phyloP scores from a whole-genome alignment of 2,797 vertebrate genomes.

The Lepus townsendii region DNA sequence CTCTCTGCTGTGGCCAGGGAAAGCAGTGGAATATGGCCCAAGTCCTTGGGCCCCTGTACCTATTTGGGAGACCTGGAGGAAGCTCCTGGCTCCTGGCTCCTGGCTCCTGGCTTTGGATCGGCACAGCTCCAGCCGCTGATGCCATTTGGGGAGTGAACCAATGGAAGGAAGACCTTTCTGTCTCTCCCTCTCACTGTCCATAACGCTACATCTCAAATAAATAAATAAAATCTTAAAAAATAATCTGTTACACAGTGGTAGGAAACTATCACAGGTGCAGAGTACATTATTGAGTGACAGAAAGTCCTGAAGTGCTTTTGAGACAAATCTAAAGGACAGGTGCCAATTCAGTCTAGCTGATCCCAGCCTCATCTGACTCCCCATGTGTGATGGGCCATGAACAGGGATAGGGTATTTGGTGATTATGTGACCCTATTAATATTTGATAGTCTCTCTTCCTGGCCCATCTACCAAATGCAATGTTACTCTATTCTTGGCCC shows the following conservation, averaged over 20 bases:
- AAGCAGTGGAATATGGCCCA: too few species aligned
- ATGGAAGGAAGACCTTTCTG: too few species aligned
- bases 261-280: not conserved
- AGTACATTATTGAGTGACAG: not conserved
- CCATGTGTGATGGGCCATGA: not conserved
- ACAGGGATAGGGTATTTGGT: conserved; percentile 21
- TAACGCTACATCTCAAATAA: too few species aligned
- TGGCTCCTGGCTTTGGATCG: too few species aligned
- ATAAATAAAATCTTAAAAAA: not conserved
- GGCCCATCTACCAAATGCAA: not conserved
- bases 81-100: too few species aligned
- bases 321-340: not conserved
- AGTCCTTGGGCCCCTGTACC: too few species aligned
- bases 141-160: too few species aligned
- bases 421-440: not conserved
- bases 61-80: too few species aligned
- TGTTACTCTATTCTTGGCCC: conserved; percentile 18
- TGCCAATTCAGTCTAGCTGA: not conserved
- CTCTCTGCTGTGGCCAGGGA: too few species aligned
- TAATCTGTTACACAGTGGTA: not conserved
- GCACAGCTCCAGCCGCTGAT: too few species aligned
- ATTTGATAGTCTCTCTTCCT: conserved; percentile 28
- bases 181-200: too few species aligned
- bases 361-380: not conserved
- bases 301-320: not conserved